Conservation (phyloP, 2,797 vertebrate species). For the Anguilla megastoma region DNA sequence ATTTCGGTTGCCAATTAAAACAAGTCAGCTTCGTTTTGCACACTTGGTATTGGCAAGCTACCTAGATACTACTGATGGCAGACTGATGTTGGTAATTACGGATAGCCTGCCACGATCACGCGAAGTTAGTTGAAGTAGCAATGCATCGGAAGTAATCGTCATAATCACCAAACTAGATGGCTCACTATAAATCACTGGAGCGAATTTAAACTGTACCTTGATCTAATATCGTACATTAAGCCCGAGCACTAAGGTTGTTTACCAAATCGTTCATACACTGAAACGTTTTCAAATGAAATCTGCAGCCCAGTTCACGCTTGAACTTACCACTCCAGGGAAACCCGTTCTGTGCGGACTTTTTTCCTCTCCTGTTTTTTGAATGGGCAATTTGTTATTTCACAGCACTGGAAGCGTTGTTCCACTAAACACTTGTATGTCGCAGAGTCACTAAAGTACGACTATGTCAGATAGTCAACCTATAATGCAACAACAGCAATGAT, state of each 20-base stretch:
- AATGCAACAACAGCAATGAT: conserved; percentile 17
- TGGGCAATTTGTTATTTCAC: conserved; percentile 49
- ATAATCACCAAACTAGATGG: neutral
- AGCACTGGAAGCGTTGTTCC: conserved; percentile 53
- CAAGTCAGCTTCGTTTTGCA: neutral
- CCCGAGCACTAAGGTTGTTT: neutral
- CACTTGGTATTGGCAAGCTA: neutral
- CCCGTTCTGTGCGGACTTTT: conserved; percentile 60
- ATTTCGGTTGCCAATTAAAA: neutral
- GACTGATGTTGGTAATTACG: neutral
- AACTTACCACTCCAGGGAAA: conserved; percentile 70
- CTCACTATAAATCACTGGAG: neutral
- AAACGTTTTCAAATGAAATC: neutral
- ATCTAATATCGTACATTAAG: neutral
- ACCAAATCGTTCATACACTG: neutral
- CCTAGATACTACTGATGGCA: neutral
- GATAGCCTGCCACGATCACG: neutral
- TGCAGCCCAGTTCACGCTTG: neutral
- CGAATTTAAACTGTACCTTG: neutral
- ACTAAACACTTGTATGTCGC: neutral
- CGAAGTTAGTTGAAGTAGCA: neutral
- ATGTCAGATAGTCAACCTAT: neutral
- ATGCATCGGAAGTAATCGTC: neutral
- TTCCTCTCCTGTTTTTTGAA: conserved; percentile 55
- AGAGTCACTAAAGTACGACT: neutral